Conservation (phyloP, 2,888 invertebrate species). For the Limnephilus rhombicus region DNA sequence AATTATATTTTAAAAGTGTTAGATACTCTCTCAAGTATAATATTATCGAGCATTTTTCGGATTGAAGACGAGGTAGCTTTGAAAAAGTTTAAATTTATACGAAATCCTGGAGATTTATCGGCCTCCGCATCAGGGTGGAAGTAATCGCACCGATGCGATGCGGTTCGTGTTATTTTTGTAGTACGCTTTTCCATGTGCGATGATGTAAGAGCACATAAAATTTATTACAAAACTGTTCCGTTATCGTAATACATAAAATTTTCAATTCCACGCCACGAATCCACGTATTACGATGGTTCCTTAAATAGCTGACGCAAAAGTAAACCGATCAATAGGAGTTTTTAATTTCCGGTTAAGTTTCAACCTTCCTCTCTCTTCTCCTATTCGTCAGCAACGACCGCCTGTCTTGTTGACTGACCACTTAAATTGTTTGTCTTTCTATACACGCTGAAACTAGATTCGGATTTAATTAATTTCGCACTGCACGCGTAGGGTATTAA, state of each 20-base stretch:
- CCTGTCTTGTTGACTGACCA: neutral
- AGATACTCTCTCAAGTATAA: neutral
- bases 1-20: too few species aligned
- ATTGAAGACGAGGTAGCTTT: neutral
- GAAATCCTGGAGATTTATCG: neutral
- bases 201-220: neutral
- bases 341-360: slow-evolving; percentile 33
- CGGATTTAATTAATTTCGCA: neutral
- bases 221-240: slow-evolving; percentile 7
- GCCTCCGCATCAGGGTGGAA: neutral
- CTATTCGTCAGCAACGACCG: neutral
- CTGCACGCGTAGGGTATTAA: neutral
- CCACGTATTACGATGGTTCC: neutral
- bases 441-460: neutral
- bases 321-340: slow-evolving; percentile 14
- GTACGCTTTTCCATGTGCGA: neutral
- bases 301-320: slow-evolving; percentile 5
- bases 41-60: neutral
- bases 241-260: neutral
- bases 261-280: slow-evolving; percentile 3
- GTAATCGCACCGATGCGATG: neutral
- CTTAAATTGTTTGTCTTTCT: neutral
- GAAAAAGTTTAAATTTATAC: neutral
- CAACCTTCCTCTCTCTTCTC: neutral
- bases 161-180: neutral